phyloP scores from a whole-genome alignment of 2,888 invertebrate species.

The Arenicola marina region DNA sequence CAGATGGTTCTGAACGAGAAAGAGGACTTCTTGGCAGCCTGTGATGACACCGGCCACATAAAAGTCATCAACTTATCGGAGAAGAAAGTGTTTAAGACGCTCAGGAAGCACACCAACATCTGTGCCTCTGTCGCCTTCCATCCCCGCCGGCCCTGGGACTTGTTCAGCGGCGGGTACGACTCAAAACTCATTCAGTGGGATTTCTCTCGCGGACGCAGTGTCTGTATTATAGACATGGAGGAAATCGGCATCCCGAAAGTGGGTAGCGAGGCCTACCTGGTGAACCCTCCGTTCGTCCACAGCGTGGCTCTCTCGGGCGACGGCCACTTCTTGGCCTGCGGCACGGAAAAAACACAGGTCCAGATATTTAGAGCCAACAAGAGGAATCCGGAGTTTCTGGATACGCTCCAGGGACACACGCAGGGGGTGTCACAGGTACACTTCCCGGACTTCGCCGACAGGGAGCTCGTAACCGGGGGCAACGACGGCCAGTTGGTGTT shows the following conservation, averaged over 20 bases:
- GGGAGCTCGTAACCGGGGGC: slow-evolving; percentile 47
- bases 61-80: slow-evolving; percentile 46
- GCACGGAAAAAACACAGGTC: slow-evolving; percentile 53
- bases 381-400: slow-evolving; percentile 42
- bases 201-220: slow-evolving; percentile 45
- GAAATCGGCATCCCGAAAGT: slow-evolving; percentile 42
- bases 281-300: slow-evolving; percentile 57
- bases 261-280: slow-evolving; percentile 45
- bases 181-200: slow-evolving; percentile 57
- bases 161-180: slow-evolving; percentile 55
- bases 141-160: slow-evolving; percentile 45
- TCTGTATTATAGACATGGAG: slow-evolving; percentile 54
- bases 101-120: slow-evolving; percentile 58
- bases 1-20: slow-evolving; percentile 50
- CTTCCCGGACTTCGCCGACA: slow-evolving; percentile 40
- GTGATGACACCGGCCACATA: slow-evolving; percentile 56
- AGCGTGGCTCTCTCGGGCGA: slow-evolving; percentile 38
- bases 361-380: slow-evolving; percentile 47
- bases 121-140: slow-evolving; percentile 53
- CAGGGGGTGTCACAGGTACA: slow-evolving; percentile 57
- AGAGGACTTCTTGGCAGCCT: slow-evolving; percentile 51
- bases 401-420: slow-evolving; percentile 48
- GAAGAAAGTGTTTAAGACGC: slow-evolving; percentile 38
- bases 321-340: slow-evolving; percentile 41
- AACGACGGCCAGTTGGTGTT: slow-evolving; percentile 42